phyloP scores from a whole-genome alignment of 2,113 vertebrate species.

The Zosterops japonicus region DNA sequence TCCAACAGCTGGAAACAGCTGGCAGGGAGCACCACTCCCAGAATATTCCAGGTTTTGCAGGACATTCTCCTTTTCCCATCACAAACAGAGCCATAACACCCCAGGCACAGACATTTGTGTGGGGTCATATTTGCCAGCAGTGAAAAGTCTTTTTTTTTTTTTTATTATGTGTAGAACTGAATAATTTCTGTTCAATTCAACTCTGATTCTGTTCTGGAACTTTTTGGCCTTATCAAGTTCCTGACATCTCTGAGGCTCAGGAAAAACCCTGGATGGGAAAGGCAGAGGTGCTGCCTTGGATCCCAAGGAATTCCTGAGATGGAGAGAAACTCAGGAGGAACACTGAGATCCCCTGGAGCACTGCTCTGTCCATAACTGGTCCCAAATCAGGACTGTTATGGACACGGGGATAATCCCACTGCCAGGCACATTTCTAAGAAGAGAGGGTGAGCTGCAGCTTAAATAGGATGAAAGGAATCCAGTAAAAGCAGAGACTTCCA shows the following conservation, averaged over 20 bases:
- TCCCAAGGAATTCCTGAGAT: not conserved
- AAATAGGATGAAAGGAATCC: not conserved
- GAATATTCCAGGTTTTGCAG: not conserved
- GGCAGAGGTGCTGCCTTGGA: not conserved
- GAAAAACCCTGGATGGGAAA: not conserved
- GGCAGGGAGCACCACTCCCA: not conserved
- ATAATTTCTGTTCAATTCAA: not conserved
- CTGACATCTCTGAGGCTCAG: not conserved
- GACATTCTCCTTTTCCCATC: not conserved
- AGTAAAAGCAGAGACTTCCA: not conserved
- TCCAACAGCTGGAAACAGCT: not conserved
- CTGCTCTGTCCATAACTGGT: not conserved
- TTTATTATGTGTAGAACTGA: not conserved
- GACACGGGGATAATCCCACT: not conserved
- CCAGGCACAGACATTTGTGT: not conserved
- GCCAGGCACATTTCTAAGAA: not conserved
- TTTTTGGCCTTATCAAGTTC: not conserved
- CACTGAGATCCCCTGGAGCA: not conserved
- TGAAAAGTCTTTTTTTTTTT: not conserved
- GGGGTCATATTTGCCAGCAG: not conserved
- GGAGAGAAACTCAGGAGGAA: not conserved
- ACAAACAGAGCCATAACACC: not conserved
- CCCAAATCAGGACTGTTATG: rapidly evolving
- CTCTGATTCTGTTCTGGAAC: not conserved
- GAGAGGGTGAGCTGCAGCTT: not conserved